These are phyloP conservation scores for Peromyscus maniculatus DNA, from an alignment of 2,113 vertebrate genomes.

Conservation along the genomic window DNA sequence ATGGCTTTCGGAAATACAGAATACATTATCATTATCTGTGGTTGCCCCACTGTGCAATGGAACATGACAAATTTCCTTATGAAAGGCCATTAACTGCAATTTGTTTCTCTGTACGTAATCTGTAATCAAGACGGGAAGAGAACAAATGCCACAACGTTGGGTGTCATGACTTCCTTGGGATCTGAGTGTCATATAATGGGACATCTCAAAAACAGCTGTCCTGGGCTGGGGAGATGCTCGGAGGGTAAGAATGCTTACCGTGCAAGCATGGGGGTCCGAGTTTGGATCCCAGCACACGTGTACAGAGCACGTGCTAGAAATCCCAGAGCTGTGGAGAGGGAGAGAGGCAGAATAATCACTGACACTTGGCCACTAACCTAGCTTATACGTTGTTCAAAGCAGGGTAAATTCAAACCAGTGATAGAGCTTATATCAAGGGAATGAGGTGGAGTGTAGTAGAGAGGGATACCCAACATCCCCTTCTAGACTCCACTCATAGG, in stretches of 20 bases:
- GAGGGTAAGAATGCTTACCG: neutral
- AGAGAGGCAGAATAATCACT: neutral
- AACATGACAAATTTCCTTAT: slow-evolving; percentile 19
- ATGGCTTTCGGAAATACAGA: neutral
- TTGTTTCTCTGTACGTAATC: neutral
- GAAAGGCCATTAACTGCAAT: neutral
- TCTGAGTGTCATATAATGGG: neutral
- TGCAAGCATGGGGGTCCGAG: no score
- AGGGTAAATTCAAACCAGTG: neutral
- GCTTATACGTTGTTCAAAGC: neutral
- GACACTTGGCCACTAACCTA: no score
- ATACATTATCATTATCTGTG: neutral
- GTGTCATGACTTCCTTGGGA: neutral
- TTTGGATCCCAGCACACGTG: neutral
- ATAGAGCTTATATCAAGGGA: neutral
- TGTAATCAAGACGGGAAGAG: slow-evolving; percentile 4
- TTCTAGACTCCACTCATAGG: neutral
- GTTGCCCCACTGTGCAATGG: neutral
- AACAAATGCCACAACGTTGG: neutral
- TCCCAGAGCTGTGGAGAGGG: neutral
- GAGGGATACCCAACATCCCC: neutral
- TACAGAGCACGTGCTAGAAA: neutral
- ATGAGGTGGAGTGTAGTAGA: no score
- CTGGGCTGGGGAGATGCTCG: neutral
- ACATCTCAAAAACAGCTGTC: neutral